Evolutionary conservation across 2,113 vertebrate genomes (phyloP).

Genomic region (Irena cyanogastra): DNA sequence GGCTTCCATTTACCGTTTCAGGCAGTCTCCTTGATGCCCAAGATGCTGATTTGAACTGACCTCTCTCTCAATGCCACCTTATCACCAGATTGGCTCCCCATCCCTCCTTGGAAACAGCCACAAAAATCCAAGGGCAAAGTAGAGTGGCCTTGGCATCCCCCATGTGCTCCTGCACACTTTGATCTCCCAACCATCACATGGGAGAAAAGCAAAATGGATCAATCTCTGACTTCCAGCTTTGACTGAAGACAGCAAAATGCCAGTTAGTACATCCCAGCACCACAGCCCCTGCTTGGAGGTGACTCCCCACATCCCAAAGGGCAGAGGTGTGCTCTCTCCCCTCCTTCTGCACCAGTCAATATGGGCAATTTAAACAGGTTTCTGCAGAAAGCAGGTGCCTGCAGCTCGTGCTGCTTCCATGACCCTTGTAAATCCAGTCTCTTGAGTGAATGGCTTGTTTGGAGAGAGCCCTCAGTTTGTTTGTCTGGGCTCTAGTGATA

Average conservation of each 20-base stretch:
- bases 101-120: background rate
- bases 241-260: background rate
- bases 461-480: conserved; percentile 61
- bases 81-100: background rate
- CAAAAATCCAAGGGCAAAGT: background rate
- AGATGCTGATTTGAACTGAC: background rate
- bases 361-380: background rate
- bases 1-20: background rate
- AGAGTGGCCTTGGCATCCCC: background rate
- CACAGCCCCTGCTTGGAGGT: background rate
- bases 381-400: conserved; percentile 1
- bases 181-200: background rate
- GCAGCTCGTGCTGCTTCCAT: conserved; percentile 24
- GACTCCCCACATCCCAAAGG: background rate
- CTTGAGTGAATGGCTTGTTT: conserved; percentile 65
- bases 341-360: background rate
- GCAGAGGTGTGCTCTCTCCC: background rate
- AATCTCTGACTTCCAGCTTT: background rate
- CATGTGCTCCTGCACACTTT: background rate
- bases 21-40: background rate
- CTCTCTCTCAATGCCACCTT: background rate
- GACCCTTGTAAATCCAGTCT: conserved; percentile 63
- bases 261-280: background rate
- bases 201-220: background rate
- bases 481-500: conserved; percentile 67